A percentile compares a stretch with the other conserved stretches of the same genome.
phyloP scores from a whole-genome alignment of 2,113 vertebrate species.

The Silurus meridionalis region DNA sequence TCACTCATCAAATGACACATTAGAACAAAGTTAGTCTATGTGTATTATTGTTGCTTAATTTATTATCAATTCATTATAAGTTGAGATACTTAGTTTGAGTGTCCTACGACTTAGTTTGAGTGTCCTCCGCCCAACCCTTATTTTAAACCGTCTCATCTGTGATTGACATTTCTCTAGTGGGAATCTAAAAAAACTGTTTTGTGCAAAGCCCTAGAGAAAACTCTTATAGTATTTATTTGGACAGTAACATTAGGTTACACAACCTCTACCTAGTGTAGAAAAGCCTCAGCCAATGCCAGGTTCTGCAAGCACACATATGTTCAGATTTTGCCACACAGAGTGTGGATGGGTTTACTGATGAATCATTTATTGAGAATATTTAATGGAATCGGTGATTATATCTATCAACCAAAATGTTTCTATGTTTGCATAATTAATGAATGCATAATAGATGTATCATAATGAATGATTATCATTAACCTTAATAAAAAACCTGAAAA shows the following conservation, averaged over 20 bases:
- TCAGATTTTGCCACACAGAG: not conserved
- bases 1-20: not conserved
- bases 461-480: no score
- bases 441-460: not conserved
- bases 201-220: constrained; percentile 25
- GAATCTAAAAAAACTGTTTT: constrained; percentile 60
- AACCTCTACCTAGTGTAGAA: constrained; percentile 57
- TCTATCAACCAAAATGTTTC: not conserved
- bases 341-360: not conserved
- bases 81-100: not conserved
- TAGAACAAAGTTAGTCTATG: not conserved
- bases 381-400: not conserved
- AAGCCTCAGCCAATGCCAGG: constrained; percentile 26
- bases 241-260: constrained; percentile 57
- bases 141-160: constrained; percentile 25
- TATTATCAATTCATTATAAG: not conserved
- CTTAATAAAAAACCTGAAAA: not conserved
- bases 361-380: not conserved
- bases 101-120: not conserved
- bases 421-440: not conserved
- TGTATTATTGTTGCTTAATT: not conserved
- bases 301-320: not conserved
- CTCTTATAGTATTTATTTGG: constrained; percentile 65
- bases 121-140: not conserved
- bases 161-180: constrained; percentile 63